These are phyloP conservation scores for Acromyrmex charruanus DNA, from an alignment of 1,140 invertebrate genomes.

Conservation along the genomic window DNA sequence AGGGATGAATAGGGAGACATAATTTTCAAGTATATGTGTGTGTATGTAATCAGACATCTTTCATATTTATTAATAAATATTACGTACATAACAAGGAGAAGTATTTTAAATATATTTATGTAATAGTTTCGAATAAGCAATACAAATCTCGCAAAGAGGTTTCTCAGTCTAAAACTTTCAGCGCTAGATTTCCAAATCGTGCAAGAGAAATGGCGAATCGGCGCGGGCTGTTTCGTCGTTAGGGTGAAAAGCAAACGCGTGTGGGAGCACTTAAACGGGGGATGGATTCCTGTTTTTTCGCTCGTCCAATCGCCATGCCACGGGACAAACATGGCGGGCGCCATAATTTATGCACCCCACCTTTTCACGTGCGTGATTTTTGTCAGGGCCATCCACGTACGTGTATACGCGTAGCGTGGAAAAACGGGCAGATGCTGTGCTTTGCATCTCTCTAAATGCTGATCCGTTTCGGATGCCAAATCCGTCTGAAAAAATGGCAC, in stretches of 20 bases:
- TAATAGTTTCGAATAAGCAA: background rate
- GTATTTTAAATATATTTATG: background rate
- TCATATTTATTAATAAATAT: slow-evolving; percentile 10
- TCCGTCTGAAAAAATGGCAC: slow-evolving; percentile 23
- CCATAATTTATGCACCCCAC: slow-evolving; percentile 78
- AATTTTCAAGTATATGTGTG: background rate
- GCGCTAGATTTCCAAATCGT: slow-evolving; percentile 50
- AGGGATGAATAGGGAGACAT: background rate
- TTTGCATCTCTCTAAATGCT: slow-evolving; percentile 68
- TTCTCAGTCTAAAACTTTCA: slow-evolving; percentile 30
- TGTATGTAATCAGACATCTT: background rate
- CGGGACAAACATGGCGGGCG: slow-evolving; percentile 76
- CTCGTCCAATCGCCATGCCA: slow-evolving; percentile 75
- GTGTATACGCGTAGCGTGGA: slow-evolving; percentile 58
- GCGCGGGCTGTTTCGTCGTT: slow-evolving; percentile 41
- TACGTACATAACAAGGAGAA: background rate
- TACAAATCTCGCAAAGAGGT: background rate
- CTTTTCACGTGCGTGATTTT: slow-evolving; percentile 75
- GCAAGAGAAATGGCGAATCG: slow-evolving; percentile 69
- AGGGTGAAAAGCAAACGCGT: slow-evolving; percentile 64
- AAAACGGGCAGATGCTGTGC: slow-evolving; percentile 72
- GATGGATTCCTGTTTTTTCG: slow-evolving; percentile 74
- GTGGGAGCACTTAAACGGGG: slow-evolving; percentile 69
- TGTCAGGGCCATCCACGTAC: slow-evolving; percentile 57
- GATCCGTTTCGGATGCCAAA: slow-evolving; percentile 47